A percentile compares a stretch with the other conserved stretches of the same genome.
Conservation (phyloP, 2,888 invertebrate genomes). For the Poecilus cupreus region DNA sequence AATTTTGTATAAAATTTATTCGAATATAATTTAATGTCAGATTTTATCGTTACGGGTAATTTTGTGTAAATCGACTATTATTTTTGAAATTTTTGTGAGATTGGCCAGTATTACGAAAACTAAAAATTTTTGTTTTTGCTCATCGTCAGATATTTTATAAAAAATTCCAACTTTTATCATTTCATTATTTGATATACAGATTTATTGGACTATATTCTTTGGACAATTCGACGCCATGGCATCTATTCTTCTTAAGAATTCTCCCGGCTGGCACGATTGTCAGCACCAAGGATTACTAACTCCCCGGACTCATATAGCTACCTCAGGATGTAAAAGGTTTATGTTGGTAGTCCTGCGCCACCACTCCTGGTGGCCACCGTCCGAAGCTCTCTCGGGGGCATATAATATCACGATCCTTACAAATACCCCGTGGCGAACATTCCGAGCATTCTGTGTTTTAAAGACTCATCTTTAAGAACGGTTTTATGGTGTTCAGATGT, state of each 20-base stretch:
- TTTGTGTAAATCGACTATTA: too few species aligned
- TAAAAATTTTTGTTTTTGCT: too few species aligned
- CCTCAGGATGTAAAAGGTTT: slow-evolving; percentile 43
- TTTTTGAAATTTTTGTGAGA: too few species aligned
- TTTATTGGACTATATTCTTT: too few species aligned
- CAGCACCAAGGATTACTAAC: slow-evolving; percentile 13
- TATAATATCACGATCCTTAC: slow-evolving; percentile 31
- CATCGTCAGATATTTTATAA: too few species aligned
- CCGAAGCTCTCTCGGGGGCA: slow-evolving; percentile 37
- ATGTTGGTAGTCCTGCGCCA: slow-evolving; percentile 27
- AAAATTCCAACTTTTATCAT: too few species aligned
- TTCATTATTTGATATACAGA: too few species aligned
- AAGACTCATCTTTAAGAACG: slow-evolving; percentile 36
- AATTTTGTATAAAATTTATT: too few species aligned
- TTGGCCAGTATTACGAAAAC: too few species aligned
- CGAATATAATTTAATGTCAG: too few species aligned
- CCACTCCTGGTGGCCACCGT: slow-evolving; percentile 3
- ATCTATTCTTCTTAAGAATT: neutral
- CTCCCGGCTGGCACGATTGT: neutral
- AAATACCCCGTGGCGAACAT: slow-evolving; percentile 21
- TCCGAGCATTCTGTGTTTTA: slow-evolving; percentile 11
- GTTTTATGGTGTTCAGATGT: slow-evolving; percentile 17
- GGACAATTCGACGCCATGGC: neutral
- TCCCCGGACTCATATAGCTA: slow-evolving; percentile 18
- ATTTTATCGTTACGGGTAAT: too few species aligned